These are phyloP conservation scores for Suncus etruscus DNA, from an alignment of 2,113 vertebrate species.

Conservation along the genomic window DNA sequence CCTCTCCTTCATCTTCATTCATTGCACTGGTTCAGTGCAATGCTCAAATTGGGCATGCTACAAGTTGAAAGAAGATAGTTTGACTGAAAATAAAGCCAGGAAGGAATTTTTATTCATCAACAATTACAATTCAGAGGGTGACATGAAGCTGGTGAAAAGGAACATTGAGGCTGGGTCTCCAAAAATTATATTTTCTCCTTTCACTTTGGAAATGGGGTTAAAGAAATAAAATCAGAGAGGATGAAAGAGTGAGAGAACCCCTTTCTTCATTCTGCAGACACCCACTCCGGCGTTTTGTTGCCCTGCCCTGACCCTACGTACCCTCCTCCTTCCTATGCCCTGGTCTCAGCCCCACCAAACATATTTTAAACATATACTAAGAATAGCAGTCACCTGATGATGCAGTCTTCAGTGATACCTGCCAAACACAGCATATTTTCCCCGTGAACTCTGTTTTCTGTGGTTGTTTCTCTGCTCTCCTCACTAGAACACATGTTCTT, in stretches of 20 bases:
- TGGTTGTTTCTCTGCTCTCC: not conserved
- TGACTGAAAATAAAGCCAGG: not conserved
- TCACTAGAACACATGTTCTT: not conserved
- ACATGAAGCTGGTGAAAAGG: not conserved
- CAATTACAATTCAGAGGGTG: not conserved
- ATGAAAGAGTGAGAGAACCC: not conserved
- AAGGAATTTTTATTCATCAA: not conserved
- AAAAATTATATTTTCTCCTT: not conserved
- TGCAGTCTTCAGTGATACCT: too few species aligned
- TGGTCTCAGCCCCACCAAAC: not conserved
- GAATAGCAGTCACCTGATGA: not conserved
- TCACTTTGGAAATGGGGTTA: not conserved
- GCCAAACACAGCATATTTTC: too few species aligned
- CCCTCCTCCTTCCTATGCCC: not conserved
- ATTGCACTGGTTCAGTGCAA: accelerated
- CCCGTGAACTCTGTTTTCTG: not conserved
- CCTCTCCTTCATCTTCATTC: too few species aligned
- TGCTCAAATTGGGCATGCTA: not conserved
- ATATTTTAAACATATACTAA: not conserved
- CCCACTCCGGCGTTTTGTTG: not conserved
- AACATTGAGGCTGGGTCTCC: not conserved
- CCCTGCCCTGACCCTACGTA: too few species aligned
- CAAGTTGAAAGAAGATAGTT: not conserved
- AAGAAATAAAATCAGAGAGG: not conserved
- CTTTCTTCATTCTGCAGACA: not conserved